Percentiles rank a stretch among this genome's conserved stretches.
Evolutionary conservation across 2,888 invertebrate species (phyloP).

Genomic region (Mylabris sibirica): DNA sequence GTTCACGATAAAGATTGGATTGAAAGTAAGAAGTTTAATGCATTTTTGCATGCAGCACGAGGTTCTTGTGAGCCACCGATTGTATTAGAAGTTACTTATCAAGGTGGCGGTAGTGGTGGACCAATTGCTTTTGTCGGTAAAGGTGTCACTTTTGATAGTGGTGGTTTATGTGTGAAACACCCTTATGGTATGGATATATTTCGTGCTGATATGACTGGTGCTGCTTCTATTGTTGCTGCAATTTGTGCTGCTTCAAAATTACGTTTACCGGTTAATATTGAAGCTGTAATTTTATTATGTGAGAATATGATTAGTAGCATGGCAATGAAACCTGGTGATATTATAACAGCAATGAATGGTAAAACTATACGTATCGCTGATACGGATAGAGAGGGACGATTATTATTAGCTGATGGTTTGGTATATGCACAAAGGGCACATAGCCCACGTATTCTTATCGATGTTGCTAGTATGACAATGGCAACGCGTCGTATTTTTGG

Average conservation of each 20-base stretch:
- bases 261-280: slow-evolving; percentile 65
- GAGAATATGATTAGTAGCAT: slow-evolving; percentile 68
- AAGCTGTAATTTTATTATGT: slow-evolving; percentile 59
- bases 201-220: slow-evolving; percentile 70
- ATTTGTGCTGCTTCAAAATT: slow-evolving; percentile 65
- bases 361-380: slow-evolving; percentile 70
- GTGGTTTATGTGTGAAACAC: slow-evolving; percentile 59
- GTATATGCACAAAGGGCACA: slow-evolving; percentile 61
- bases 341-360: slow-evolving; percentile 64
- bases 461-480: slow-evolving; percentile 75
- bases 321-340: slow-evolving; percentile 65
- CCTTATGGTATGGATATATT: slow-evolving; percentile 56
- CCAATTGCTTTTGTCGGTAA: slow-evolving; percentile 73
- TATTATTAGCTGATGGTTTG: slow-evolving; percentile 57
- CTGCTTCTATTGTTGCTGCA: slow-evolving; percentile 66
- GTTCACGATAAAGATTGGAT: slow-evolving; percentile 73
- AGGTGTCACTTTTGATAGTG: slow-evolving; percentile 69
- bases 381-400: slow-evolving; percentile 66
- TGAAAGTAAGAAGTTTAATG: slow-evolving; percentile 69
- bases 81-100: slow-evolving; percentile 71
- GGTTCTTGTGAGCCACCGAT: slow-evolving; percentile 73
- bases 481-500: slow-evolving; percentile 65
- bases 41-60: slow-evolving; percentile 72
- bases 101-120: slow-evolving; percentile 62
- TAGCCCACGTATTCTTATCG: slow-evolving; percentile 70